Evolutionary conservation across 2,797 vertebrate genomes (phyloP).

Genomic region (Sebastes nivosus): DNA sequence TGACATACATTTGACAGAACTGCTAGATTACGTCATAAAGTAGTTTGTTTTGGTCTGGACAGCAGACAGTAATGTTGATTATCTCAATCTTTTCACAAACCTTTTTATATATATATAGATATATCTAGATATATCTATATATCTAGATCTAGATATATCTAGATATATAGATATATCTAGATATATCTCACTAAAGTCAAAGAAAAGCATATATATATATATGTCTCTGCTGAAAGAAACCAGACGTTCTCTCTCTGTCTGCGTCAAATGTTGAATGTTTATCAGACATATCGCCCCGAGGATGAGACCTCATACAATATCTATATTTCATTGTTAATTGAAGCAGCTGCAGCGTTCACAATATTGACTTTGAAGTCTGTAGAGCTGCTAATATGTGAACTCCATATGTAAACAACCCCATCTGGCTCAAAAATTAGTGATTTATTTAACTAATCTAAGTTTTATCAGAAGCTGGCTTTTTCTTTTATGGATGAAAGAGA

Average conservation of each 20-base stretch:
- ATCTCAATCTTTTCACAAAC: no score
- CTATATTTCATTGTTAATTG: constrained; percentile 23
- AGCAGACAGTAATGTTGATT: not conserved
- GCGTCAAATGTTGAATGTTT: constrained; percentile 9
- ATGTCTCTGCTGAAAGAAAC: not conserved
- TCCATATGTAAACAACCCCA: constrained; percentile 29
- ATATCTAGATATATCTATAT: no score
- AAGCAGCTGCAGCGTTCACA: constrained; percentile 1
- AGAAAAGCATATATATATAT: no score
- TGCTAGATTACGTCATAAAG: not conserved
- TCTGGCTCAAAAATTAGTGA: constrained; percentile 13
- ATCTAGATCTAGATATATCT: no score
- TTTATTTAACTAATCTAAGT: constrained; percentile 1
- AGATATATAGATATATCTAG: no score
- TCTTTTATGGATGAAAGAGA: constrained; percentile 19
- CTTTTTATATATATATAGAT: no score
- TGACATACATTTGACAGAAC: not conserved
- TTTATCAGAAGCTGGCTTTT: not conserved
- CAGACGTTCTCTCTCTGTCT: not conserved
- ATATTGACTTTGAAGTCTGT: constrained; percentile 18
- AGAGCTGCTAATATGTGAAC: not conserved
- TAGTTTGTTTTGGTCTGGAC: not conserved
- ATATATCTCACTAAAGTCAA: not conserved
- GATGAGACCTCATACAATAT: constrained; percentile 18
- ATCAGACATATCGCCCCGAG: not conserved